A percentile compares a stretch with the other conserved stretches of the same genome.
Evolutionary conservation across 2,113 vertebrate species (phyloP).

Genomic region (Lophotis ruficrista): DNA sequence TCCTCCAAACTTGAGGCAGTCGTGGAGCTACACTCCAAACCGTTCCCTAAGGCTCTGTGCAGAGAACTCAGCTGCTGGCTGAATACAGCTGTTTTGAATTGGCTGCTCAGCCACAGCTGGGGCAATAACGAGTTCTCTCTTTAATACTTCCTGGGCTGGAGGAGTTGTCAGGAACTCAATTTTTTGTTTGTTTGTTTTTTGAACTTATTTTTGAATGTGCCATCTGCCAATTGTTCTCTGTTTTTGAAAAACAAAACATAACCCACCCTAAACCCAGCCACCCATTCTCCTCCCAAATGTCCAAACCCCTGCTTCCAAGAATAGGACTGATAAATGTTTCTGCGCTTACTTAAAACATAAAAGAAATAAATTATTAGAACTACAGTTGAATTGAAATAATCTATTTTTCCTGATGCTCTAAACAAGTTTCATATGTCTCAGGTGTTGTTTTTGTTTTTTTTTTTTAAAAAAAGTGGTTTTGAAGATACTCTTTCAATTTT

Average conservation of each 20-base stretch:
- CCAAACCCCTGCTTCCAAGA: background rate
- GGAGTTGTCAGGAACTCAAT: background rate
- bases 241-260: background rate
- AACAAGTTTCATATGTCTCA: background rate
- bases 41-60: rapidly evolving
- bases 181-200: background rate
- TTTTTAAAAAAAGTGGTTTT: background rate
- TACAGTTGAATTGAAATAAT: background rate
- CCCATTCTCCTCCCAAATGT: background rate
- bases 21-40: rapidly evolving
- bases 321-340: background rate
- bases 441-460: background rate
- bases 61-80: background rate
- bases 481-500: background rate
- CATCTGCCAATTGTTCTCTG: background rate
- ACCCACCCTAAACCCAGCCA: background rate
- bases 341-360: background rate
- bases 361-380: background rate
- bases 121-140: background rate
- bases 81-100: slow-evolving; percentile 34
- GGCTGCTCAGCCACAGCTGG: slow-evolving; percentile 10
- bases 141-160: background rate
- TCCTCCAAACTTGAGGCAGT: background rate
- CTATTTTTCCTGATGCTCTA: background rate
- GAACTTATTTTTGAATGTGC: background rate